Evolutionary conservation across 1,140 invertebrate species (phyloP).

Genomic region (Hesperophylax magnus): DNA sequence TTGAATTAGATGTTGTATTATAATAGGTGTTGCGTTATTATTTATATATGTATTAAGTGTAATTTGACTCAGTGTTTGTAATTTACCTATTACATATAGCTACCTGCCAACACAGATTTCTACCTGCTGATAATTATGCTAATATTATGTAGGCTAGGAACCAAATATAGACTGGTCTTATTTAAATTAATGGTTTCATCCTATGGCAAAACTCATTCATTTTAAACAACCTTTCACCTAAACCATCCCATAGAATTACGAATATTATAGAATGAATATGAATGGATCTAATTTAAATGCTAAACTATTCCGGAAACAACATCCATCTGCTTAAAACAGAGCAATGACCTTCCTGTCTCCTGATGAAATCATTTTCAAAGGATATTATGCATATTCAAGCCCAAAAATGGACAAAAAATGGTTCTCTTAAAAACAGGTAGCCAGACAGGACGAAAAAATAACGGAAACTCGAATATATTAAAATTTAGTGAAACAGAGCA

Average conservation of each 20-base stretch:
- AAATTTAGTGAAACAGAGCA: constrained; percentile 48
- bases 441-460: constrained; percentile 46
- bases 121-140: too few relatives aligned
- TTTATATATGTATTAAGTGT: too few relatives aligned
- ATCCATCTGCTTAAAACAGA: constrained; percentile 15
- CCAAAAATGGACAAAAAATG: constrained; percentile 40
- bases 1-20: too few relatives aligned
- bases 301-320: constrained; percentile 4
- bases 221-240: background rate
- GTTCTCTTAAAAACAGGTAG: constrained; percentile 52
- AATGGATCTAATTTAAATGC: background rate
- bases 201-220: background rate
- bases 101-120: too few relatives aligned
- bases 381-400: constrained; percentile 49
- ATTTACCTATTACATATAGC: too few relatives aligned
- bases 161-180: background rate
- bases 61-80: too few relatives aligned
- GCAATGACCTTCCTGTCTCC: constrained; percentile 41
- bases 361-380: constrained; percentile 40
- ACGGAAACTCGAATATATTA: constrained; percentile 52
- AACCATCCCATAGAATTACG: background rate
- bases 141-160: background rate
- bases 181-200: background rate
- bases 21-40: too few relatives aligned
- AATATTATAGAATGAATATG: background rate